Conservation (phyloP, 2,888 invertebrate genomes). For the Anagyrus pseudococci region DNA sequence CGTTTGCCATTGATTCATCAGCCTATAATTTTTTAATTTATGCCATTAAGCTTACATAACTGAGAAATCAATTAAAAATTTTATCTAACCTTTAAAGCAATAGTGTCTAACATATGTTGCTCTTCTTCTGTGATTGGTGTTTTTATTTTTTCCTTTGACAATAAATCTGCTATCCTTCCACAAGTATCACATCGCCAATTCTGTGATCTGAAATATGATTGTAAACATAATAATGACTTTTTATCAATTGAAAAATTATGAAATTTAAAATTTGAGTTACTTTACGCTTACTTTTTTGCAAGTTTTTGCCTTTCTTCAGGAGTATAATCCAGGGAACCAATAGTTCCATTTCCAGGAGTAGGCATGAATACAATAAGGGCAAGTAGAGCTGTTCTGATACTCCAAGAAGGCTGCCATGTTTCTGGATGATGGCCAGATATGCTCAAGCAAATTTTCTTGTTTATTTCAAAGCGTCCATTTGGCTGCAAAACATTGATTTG, state of each 20-base stretch:
- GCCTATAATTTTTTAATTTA: slow-evolving; percentile 43
- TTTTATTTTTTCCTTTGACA: slow-evolving; percentile 60
- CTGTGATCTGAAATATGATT: slow-evolving; percentile 63
- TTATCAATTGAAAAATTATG: background rate
- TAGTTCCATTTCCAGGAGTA: slow-evolving; percentile 85
- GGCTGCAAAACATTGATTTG: slow-evolving; percentile 66
- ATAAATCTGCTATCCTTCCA: slow-evolving; percentile 66
- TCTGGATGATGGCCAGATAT: slow-evolving; percentile 98
- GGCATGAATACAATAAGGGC: slow-evolving; percentile 96
- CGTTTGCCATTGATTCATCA: slow-evolving; percentile 48
- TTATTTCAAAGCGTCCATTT: slow-evolving; percentile 91
- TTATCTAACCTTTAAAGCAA: slow-evolving; percentile 63
- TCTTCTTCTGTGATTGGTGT: slow-evolving; percentile 65
- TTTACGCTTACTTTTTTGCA: slow-evolving; percentile 72
- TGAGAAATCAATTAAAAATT: background rate
- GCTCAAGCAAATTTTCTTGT: slow-evolving; percentile 93
- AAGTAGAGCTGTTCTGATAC: slow-evolving; percentile 88
- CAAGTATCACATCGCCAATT: slow-evolving; percentile 72
- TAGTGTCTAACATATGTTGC: slow-evolving; percentile 64
- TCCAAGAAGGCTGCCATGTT: slow-evolving; percentile 98
- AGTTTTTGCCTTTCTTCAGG: slow-evolving; percentile 81
- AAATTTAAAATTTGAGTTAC: slow-evolving; percentile 58
- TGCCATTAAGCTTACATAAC: background rate
- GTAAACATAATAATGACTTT: background rate
- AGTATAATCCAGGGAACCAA: slow-evolving; percentile 89